phyloP scores from a whole-genome alignment of 2,888 invertebrate species.

The Apoda limacodes region DNA sequence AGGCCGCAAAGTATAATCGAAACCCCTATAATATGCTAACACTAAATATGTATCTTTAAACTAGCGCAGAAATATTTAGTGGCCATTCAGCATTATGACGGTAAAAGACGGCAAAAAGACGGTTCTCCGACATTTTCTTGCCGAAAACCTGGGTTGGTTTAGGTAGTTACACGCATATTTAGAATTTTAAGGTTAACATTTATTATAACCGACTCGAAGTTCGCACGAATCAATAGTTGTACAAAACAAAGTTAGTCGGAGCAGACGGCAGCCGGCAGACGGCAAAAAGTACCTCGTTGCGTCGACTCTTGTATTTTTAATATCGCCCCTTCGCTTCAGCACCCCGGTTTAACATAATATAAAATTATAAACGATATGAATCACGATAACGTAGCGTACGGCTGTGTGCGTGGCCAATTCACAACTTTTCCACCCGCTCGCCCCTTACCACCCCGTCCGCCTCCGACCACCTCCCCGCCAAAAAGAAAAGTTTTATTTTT shows the following conservation, averaged over 20 bases:
- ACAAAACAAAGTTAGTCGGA: conserved; percentile 58
- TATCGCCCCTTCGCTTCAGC: conserved; percentile 38
- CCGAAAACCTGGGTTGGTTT: no score
- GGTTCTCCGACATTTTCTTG: no score
- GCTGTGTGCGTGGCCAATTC: conserved; percentile 62
- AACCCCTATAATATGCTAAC: no score
- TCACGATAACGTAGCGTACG: conserved; percentile 63
- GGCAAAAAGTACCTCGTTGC: conserved; percentile 30
- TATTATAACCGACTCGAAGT: no score
- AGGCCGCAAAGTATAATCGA: no score
- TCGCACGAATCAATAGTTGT: conserved; percentile 52
- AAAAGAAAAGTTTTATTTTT: conserved; percentile 69
- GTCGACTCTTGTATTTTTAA: conserved; percentile 64
- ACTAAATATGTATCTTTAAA: no score
- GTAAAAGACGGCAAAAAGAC: no score
- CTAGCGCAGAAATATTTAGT: no score
- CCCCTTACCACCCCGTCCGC: neutral
- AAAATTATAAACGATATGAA: conserved; percentile 70
- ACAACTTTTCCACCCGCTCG: conserved; percentile 40
- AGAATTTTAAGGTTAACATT: no score
- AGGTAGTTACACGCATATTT: no score
- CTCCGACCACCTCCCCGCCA: conserved; percentile 29
- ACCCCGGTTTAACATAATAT: conserved; percentile 65
- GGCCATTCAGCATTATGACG: no score
- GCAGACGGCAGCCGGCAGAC: conserved; percentile 46